Evolutionary conservation across 1,140 invertebrate species (phyloP).

Genomic region (Zaprionus inermis): DNA sequence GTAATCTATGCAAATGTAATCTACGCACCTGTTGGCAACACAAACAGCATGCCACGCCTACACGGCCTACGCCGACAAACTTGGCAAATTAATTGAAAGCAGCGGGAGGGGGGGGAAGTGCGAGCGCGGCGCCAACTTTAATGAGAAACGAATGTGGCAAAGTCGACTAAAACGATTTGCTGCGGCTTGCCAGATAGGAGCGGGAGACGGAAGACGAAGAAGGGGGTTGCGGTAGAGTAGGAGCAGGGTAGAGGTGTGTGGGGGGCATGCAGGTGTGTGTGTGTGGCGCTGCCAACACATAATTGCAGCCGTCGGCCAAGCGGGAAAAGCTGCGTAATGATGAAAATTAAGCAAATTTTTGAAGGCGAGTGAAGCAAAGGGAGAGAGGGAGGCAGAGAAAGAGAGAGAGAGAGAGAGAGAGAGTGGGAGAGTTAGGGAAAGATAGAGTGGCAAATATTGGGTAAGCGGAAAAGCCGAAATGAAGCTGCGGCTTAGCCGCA

Average conservation of each 20-base stretch:
- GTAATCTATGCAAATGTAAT: slow-evolving; percentile 76
- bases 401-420: background rate
- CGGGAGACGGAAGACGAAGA: background rate
- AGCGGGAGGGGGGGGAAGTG: too few relatives aligned
- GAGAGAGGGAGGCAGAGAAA: background rate
- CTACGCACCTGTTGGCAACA: slow-evolving; percentile 65
- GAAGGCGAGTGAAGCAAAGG: background rate
- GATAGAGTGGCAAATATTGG: background rate
- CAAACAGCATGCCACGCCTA: background rate
- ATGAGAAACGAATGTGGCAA: slow-evolving; percentile 29
- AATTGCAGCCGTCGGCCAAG: background rate
- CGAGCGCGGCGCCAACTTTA: slow-evolving; percentile 34
- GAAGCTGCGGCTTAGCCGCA: background rate
- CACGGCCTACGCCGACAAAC: background rate
- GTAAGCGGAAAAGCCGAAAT: background rate
- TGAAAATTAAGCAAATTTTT: background rate
- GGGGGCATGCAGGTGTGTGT: background rate
- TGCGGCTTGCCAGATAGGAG: background rate
- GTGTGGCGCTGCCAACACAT: background rate
- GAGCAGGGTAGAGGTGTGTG: background rate
- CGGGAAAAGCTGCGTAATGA: background rate
- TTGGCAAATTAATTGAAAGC: slow-evolving; percentile 48
- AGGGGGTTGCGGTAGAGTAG: background rate
- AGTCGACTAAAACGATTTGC: background rate
- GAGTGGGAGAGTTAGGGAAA: background rate